A percentile compares a stretch with the other conserved stretches of the same genome.
These are phyloP conservation scores for Sylvilagus bachmani DNA, from an alignment of 2,113 vertebrate genomes.

Conservation along the genomic window DNA sequence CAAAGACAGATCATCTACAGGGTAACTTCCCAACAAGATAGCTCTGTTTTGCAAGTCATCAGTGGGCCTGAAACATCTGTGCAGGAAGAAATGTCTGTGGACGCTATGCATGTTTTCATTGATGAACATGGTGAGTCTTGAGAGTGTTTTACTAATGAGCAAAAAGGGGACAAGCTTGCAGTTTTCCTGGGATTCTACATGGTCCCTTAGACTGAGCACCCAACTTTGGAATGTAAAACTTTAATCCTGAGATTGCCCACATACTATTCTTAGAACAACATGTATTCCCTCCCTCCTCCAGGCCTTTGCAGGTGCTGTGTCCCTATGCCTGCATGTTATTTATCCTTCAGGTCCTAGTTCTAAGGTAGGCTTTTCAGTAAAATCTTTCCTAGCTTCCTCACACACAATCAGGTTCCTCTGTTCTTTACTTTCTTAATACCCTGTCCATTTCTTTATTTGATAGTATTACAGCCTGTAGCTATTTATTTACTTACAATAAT, in stretches of 20 bases:
- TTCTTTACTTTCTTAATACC: not conserved
- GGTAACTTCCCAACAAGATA: slow-evolving; percentile 97
- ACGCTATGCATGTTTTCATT: slow-evolving; percentile 90
- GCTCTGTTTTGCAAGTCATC: slow-evolving; percentile 98
- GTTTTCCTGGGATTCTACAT: accelerated
- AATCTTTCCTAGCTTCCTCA: not conserved
- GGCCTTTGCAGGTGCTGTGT: not conserved
- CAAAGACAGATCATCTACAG: slow-evolving; percentile 97
- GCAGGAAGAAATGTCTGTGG: slow-evolving; percentile 89
- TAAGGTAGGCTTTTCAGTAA: not conserved
- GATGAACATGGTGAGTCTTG: slow-evolving; percentile 88
- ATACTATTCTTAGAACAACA: not conserved
- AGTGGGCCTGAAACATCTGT: slow-evolving; percentile 95
- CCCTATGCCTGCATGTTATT: accelerated
- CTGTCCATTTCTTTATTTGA: not conserved
- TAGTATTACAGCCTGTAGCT: not conserved
- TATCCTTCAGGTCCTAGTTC: not conserved
- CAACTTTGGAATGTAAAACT: not conserved
- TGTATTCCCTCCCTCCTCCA: not conserved
- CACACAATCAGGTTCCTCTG: not conserved
- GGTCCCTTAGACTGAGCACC: not conserved
- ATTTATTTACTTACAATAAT: not conserved
- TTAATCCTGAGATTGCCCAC: not conserved
- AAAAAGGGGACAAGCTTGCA: not conserved
- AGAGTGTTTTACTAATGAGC: not conserved